Base-by-base conservation (phyloP, 2,888 invertebrate species). In the Volucella inanis region DNA sequence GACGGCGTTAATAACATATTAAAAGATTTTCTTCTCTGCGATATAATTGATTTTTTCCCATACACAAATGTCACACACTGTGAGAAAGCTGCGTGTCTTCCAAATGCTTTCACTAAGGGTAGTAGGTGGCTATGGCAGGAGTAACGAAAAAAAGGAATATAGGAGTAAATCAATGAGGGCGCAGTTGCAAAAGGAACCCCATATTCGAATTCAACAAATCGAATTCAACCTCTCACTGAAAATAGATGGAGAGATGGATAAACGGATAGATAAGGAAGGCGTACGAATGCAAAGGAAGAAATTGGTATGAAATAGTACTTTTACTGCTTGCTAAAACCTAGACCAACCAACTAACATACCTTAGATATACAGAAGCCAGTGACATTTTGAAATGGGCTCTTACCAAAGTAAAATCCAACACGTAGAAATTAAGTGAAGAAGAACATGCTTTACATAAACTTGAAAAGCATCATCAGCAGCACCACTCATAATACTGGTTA, bases 371-470 rank as follows among this genome's bases (percentile, higher is more conserved):
- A 6, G 31, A 18, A 38, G 22, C 10, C 41, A 50, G 55, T 12
- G 57, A 57, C 59, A 64, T 39, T 64, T 61, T 50, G 54, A 75
- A 45, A 70, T 70, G 74, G 41, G 39, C 47, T n/a, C 79, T 79
- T 38, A 18, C 71, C 75, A 71, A 62, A 75, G 43, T 71, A 76
- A 65, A 55, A 55, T 49, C 49, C 75, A 84, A 59, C 74, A 54
- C 64, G 65, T 43, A 79, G 31, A 79, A 84, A 84, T 80, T 59
- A 84, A 84, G 80, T 84, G 79, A 31, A 31, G 79, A 55, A 80
- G 75, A 79, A 84, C 83, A 78, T 68, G 70, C 84, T 80, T 80
- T 80, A 76, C 71, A 84, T 80, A 80, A 84, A 76, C 80, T 79
- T 55, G 59, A 67, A 15, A 61, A 61, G 70, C 61, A 65, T 74